Evolutionary conservation across 2,113 vertebrate genomes (phyloP).

Genomic region (Stegastes partitus): DNA sequence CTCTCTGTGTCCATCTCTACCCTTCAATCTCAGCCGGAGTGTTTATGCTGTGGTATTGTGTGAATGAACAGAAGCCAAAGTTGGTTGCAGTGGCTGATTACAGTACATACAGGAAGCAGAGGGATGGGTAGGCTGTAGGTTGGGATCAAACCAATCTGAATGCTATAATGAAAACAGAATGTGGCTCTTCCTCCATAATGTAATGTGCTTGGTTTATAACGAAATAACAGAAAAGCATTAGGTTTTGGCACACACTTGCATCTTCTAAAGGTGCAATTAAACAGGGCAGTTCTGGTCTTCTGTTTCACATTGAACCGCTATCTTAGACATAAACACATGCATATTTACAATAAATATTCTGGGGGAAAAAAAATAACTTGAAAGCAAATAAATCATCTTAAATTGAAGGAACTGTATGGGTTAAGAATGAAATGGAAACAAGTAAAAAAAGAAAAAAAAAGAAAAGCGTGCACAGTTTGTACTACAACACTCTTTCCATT

Average conservation of each 20-base stretch:
- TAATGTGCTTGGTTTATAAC: conserved; percentile 1
- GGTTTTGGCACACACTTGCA: background rate
- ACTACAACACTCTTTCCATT: conserved; percentile 28
- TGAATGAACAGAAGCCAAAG: conserved; percentile 50
- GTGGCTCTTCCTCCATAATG: background rate
- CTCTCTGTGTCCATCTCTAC: conserved; percentile 34
- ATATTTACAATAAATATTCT: background rate
- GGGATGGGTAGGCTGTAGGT: conserved; percentile 16
- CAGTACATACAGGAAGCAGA: conserved; percentile 45
- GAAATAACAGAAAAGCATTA: conserved; percentile 16
- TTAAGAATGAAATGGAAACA: conserved; percentile 5
- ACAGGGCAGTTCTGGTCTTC: background rate
- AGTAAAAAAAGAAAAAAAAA: too few relatives aligned
- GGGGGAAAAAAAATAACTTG: background rate
- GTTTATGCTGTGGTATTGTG: conserved; percentile 65
- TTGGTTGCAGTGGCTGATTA: conserved; percentile 61
- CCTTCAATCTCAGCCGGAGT: conserved; percentile 50
- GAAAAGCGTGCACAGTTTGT: conserved; percentile 21
- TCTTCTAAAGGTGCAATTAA: conserved; percentile 2
- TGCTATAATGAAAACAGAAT: conserved; percentile 21
- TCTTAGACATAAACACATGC: too few relatives aligned
- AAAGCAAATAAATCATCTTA: background rate
- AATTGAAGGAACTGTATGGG: background rate
- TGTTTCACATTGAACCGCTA: background rate
- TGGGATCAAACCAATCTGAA: conserved; percentile 38